These are phyloP conservation scores for Cyphomyrus plagiostoma DNA, from an alignment of 2,113 vertebrate genomes.

Conservation along the genomic window DNA sequence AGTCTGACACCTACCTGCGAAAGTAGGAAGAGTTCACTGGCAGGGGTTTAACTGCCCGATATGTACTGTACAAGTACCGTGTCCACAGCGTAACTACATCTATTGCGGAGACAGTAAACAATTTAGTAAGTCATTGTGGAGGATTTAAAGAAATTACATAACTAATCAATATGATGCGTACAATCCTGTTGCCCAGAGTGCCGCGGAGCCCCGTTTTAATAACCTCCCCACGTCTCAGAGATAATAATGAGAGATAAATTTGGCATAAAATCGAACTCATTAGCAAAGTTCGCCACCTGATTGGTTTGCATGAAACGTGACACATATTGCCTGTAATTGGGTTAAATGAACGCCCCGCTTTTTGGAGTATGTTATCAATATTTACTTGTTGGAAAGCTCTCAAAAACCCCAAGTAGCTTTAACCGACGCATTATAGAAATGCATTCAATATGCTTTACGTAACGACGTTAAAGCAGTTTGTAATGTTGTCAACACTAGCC, in stretches of 20 bases:
- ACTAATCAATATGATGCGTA: constrained; percentile 43
- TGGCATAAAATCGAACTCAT: constrained; percentile 99
- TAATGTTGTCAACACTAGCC: neutral
- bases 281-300: constrained; percentile 91
- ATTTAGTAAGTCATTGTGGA: constrained; percentile 38
- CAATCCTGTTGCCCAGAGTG: constrained; percentile 40
- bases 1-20: constrained; percentile 99
- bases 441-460: constrained; percentile 29
- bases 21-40: constrained; percentile 68
- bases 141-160: constrained; percentile 53
- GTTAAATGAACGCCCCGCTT: constrained; percentile 72
- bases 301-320: constrained; percentile 90
- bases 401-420: neutral
- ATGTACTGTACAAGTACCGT: constrained; percentile 33
- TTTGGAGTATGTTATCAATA: constrained; percentile 60
- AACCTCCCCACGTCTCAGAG: constrained; percentile 71
- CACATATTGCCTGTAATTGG: constrained; percentile 87
- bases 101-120: neutral
- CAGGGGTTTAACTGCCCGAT: constrained; percentile 29
- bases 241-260: constrained; percentile 89
- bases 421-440: neutral
- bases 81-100: constrained; percentile 38
- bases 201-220: constrained; percentile 58
- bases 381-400: constrained; percentile 30
- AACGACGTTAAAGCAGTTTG: neutral